Conservation (phyloP, 53 echinoderm and acorn worm species). For the Stichopus horrens region DNA sequence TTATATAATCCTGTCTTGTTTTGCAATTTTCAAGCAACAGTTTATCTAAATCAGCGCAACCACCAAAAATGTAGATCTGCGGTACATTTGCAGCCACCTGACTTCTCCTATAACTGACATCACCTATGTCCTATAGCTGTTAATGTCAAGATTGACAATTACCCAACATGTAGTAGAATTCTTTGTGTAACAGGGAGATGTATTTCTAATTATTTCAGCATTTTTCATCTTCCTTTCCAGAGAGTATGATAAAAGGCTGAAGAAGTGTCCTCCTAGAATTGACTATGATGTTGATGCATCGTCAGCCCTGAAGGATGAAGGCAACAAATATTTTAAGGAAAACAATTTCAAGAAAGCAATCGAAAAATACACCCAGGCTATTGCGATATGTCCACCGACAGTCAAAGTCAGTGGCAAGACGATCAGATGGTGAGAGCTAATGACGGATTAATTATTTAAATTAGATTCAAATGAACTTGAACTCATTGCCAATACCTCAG, state of each 20-base stretch:
- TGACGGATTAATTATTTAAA: neutral
- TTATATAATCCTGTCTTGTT: no score
- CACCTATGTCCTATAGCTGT: no score
- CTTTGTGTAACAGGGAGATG: neutral
- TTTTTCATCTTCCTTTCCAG: neutral
- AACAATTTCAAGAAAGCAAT: neutral
- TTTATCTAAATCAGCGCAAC: neutral
- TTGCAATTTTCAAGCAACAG: no score
- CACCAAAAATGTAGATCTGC: neutral
- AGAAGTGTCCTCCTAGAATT: neutral
- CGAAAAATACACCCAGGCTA: neutral
- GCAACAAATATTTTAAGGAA: constrained; percentile 4
- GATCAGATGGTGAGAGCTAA: neutral
- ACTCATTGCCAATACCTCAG: no score
- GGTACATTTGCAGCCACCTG: neutral
- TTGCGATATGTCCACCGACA: constrained; percentile 14
- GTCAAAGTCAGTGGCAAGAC: neutral
- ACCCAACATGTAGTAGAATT: neutral
- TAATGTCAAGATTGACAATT: no score
- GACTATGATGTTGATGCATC: neutral
- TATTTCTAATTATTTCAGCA: neutral
- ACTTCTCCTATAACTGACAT: no score
- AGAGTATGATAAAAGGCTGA: neutral
- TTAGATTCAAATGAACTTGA: no score
- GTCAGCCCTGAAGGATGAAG: constrained; percentile 22